Evolutionary conservation across 2,113 vertebrate genomes (phyloP), one percentile per base, ranked within the genome.

Genomic region (Dunckerocampus dactyliophorus): DNA sequence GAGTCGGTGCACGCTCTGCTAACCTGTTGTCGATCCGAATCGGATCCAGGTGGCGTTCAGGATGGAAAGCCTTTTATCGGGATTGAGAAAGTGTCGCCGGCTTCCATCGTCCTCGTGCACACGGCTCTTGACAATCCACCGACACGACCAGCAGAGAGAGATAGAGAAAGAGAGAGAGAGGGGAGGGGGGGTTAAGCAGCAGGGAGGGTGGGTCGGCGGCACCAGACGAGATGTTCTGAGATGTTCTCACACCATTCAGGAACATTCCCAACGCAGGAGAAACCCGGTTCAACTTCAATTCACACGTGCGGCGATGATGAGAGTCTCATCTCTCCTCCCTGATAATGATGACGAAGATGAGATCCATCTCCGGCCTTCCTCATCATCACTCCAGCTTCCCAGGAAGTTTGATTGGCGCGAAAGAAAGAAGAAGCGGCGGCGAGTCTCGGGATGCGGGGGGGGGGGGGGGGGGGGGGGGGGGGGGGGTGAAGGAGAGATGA

Each of bases 1-100:
- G 70, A 80, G 80, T 71, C 77, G 87, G 87, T 85, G 87, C 87
- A 88, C 83, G 83, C 77, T 28, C 24, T 28, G 24, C n/a, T n/a
- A 55, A 62, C 76, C 73, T 74, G 31, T 55, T 24, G 71, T 80
- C 77, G 82, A 79, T 82, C 66, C 58, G 76, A 52, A 79, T 73
- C 74, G 76, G 71, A 70, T 76, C 60, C 77, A 63, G 67, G 6
- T 34, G 31, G 31, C 7, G 31, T 5, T 34, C 31, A 5, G 31
- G 31, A 34, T 34, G 31, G 31, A 34, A 34, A 34, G 7, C 31
- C 31, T 34, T 34, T 34, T 34, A 34, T 5, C 7, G 6, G 31
- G 47, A 55, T 65, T 21, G 47, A 37, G 19, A 47, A 39, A 62
- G 60, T 20, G 65, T 63, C 14, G 72, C 21, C 65, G 53, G 72